Evolutionary conservation across 2,113 vertebrate species (phyloP).

Genomic region (Trematocara nigrifrons): DNA sequence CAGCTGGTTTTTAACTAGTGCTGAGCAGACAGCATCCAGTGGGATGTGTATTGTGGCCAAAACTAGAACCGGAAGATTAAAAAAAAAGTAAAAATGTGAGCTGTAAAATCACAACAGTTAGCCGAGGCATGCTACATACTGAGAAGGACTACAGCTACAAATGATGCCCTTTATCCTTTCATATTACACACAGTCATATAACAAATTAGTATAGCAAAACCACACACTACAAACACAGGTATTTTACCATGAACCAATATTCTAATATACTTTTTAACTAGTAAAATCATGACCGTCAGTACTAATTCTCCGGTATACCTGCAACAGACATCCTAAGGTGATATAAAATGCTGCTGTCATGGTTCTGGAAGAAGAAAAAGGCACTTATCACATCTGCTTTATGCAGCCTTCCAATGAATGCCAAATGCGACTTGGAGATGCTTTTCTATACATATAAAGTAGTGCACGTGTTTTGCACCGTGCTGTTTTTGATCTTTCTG

Average conservation of each 20-base stretch:
- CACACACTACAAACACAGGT: accelerated
- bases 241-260: neutral
- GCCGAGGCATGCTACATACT: neutral
- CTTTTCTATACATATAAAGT: slow-evolving; percentile 23
- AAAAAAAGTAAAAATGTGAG: neutral
- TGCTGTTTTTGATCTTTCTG: neutral
- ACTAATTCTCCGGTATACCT: neutral
- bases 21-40: neutral
- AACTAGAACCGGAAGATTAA: neutral
- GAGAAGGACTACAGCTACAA: neutral
- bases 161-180: neutral
- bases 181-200: neutral
- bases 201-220: neutral
- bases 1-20: neutral
- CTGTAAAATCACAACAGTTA: neutral
- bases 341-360: neutral
- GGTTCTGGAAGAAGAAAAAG: neutral
- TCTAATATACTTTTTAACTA: neutral
- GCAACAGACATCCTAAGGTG: neutral
- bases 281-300: accelerated
- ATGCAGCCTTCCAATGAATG: neutral
- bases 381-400: slow-evolving; percentile 1
- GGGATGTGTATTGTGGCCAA: neutral
- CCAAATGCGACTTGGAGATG: slow-evolving; percentile 25
- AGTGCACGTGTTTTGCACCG: neutral